Evolutionary conservation across 2,888 invertebrate genomes (phyloP), one percentile per base, ranked within the genome.

Genomic region (Idaea dimidiata): DNA sequence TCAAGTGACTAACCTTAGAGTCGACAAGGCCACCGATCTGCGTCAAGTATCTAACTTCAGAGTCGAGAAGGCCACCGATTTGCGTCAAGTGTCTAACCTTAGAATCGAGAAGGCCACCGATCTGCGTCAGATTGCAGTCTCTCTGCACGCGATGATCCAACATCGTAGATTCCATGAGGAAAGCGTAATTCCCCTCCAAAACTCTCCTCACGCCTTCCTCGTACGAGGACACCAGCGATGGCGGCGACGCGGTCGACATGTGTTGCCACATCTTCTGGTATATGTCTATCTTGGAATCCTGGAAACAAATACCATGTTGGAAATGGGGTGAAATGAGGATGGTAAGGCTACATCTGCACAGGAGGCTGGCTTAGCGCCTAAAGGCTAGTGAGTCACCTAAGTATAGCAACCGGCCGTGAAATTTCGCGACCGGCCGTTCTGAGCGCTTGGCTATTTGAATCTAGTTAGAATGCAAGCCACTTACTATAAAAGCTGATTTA

Each of bases 141-240:
- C 99, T 93, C 87, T 98, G 97, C n/a, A 98, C 97, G 10, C 96
- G 95, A 81, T 99, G 99, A 86, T 99, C 99, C 66, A 99, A 90
- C 96, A 98, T 98, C 0, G 99, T 98, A 0, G 98, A 99, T 91
- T 99, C 99, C 97, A 99, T 99, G 17, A 99, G 94, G 83, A 98
- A 99, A 0, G 99, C 99, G 86, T 99, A 99, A 87, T 99, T 97
- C 0, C 97, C 98, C 60, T 95, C 94, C 59, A 97, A 90, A 0
- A 99, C 99, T 59, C 96, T 93, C 72, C 95, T 94, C 31, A 99
- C 97, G 0, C 99, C 99, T 74, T 98, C 98, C 72, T 98, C 97
- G 83, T 98, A 99, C 0, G 96, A 96, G 59, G 96, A 94, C 0
- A 98, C 98, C 77, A 99, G 97, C 0, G 97, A 97, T 0, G 96